These are phyloP conservation scores for Stictonetta naevosa DNA, from an alignment of 2,113 vertebrate species.

Conservation along the genomic window DNA sequence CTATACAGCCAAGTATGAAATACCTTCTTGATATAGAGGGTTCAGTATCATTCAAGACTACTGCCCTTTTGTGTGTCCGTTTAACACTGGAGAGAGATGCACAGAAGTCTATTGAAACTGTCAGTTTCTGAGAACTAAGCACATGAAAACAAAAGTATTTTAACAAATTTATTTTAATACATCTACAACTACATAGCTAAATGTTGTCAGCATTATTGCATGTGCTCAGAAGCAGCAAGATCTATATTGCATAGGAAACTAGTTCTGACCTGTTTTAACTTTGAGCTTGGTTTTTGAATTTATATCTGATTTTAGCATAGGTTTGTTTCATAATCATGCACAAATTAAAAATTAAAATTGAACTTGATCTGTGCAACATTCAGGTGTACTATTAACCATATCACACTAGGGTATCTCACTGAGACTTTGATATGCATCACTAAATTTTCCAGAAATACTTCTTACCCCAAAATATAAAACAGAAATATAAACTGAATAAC, in stretches of 20 bases:
- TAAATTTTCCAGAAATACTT: background rate
- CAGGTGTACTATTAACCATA: background rate
- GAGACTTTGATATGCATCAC: background rate
- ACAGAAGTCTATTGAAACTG: background rate
- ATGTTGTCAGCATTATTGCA: background rate
- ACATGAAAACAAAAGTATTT: background rate
- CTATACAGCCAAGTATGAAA: background rate
- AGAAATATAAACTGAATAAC: background rate
- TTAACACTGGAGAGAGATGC: fast-evolving
- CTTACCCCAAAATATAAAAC: background rate
- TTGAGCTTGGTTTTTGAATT: background rate
- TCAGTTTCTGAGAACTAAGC: background rate
- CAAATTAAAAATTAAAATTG: background rate
- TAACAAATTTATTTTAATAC: background rate
- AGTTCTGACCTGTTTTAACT: background rate
- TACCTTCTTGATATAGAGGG: background rate
- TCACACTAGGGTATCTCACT: background rate
- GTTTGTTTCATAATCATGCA: background rate
- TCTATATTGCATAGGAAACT: background rate
- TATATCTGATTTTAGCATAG: fast-evolving
- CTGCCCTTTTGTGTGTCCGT: background rate
- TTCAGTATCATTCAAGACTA: background rate
- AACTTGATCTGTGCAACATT: background rate
- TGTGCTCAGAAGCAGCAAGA: background rate
- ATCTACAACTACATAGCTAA: background rate